Evolutionary conservation across 2,888 invertebrate species (phyloP), one percentile per base, ranked within the genome.

Genomic region (Calephelis perditalis): DNA sequence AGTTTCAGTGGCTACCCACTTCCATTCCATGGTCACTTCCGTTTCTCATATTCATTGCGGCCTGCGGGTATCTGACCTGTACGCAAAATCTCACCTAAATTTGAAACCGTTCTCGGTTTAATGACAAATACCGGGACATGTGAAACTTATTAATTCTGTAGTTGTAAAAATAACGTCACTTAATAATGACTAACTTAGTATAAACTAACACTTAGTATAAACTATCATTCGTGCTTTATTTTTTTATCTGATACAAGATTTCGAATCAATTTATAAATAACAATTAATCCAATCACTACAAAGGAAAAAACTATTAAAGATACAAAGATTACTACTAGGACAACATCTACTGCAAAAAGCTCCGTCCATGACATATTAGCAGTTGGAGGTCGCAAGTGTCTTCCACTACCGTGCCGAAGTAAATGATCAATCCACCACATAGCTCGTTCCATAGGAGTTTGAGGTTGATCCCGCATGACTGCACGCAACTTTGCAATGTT

Each of bases 371-470:
- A 56, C 35, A 72, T 63, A 64, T 71, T 72, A 15, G 76, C 75
- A 3, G 71, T 68, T 2, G 78, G 71, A 0, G 73, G 54, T 1
- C 72, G 68, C 4, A 78, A 66, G 60, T 79, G 77, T 26, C 62
- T 74, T 0, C 75, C 74, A 6, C 15, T 11, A 8, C 70, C 69
- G 60, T 77, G 74, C 3, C 77, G 67, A 5, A 78, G 57, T n/a
- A 78, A 72, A 58, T 79, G 68, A 55, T 78, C 77, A 4, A 70
- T 73, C 78, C 76, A 78, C 78, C 78, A 78, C 5, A 78, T 71
- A 0, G 76, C 73, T 1, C 70, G 68, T 7, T 79, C 71, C 9
- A 78, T 15, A 0, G 77, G 68, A 0, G 40, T 62, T 35, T 66
- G 65, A 0, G 70, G 71, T 58, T 73, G 69, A 15, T 78, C 76